phyloP scores from a whole-genome alignment of 1,140 invertebrate genomes.

The Musca domestica region DNA sequence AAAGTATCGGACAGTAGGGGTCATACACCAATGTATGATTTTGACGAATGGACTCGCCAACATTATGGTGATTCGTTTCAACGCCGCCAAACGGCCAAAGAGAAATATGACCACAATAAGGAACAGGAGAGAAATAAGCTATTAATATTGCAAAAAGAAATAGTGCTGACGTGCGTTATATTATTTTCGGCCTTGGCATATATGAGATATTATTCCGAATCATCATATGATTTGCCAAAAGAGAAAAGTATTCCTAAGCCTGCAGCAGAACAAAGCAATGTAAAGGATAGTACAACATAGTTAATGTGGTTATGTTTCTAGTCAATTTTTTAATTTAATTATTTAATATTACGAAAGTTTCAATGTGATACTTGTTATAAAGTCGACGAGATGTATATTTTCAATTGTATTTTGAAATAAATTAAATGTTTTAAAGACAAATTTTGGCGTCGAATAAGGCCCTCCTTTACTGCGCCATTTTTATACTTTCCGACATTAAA shows the following conservation, averaged over 20 bases:
- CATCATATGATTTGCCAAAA: constrained; percentile 43
- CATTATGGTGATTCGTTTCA: constrained; percentile 54
- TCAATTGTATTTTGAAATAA: too few relatives aligned
- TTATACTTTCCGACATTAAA: too few relatives aligned
- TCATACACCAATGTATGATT: constrained; percentile 65
- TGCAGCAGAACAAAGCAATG: neutral
- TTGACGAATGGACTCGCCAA: constrained; percentile 66
- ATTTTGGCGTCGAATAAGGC: too few relatives aligned
- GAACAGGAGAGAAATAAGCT: constrained; percentile 30
- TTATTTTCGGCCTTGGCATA: constrained; percentile 33
- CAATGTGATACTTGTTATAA: too few relatives aligned
- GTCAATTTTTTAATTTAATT: too few relatives aligned
- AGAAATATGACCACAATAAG: constrained; percentile 34
- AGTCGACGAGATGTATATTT: too few relatives aligned
- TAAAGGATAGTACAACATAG: too few relatives aligned
- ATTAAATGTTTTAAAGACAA: too few relatives aligned
- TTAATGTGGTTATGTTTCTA: too few relatives aligned
- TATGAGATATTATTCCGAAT: constrained; percentile 36
- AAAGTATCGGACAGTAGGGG: constrained; percentile 56
- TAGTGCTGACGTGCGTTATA: constrained; percentile 36
- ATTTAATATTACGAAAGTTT: too few relatives aligned
- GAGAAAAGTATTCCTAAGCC: neutral
- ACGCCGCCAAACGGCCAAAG: constrained; percentile 37
- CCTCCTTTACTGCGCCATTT: too few relatives aligned
- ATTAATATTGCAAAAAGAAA: constrained; percentile 34